A percentile compares a stretch with the other conserved stretches of the same genome.
Evolutionary conservation across 2,797 vertebrate species (phyloP).

Genomic region (Paramormyrops hopkinsi): DNA sequence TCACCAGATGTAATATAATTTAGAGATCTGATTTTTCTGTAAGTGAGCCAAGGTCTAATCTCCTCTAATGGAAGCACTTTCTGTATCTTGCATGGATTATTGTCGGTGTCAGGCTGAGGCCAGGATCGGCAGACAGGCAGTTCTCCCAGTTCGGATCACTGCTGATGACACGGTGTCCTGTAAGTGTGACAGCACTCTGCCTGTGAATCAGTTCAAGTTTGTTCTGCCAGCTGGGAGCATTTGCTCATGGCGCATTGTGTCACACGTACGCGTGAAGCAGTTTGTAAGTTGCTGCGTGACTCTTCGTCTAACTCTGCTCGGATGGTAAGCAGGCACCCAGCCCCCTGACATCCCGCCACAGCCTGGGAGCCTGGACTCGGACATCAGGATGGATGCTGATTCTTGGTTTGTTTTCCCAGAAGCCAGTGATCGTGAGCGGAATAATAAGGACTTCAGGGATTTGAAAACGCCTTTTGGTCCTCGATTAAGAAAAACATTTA

Average conservation of each 20-base stretch:
- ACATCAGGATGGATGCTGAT: not conserved
- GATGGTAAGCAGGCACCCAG: not conserved
- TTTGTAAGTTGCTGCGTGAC: not conserved
- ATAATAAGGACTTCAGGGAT: constrained; percentile 14
- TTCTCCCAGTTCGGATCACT: not conserved
- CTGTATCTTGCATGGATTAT: not conserved
- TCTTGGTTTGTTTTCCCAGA: constrained; percentile 17
- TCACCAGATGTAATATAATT: constrained; percentile 22
- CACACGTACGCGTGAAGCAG: not conserved
- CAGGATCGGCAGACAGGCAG: not conserved
- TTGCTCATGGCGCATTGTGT: not conserved
- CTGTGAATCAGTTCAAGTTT: not conserved
- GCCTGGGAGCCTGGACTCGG: not conserved
- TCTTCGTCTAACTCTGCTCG: not conserved
- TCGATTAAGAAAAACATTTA: not conserved
- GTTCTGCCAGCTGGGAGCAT: not conserved
- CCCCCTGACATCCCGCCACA: not conserved
- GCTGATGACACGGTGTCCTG: not conserved
- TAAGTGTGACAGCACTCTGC: constrained; percentile 6
- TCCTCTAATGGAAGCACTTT: constrained; percentile 20
- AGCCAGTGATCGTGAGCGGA: constrained; percentile 20
- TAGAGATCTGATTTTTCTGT: constrained; percentile 1
- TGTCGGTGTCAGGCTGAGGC: not conserved
- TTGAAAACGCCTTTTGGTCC: not conserved
- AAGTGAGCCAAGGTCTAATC: constrained; percentile 22